phyloP scores from a whole-genome alignment of 2,113 vertebrate genomes.

The Edolisoma coerulescens region DNA sequence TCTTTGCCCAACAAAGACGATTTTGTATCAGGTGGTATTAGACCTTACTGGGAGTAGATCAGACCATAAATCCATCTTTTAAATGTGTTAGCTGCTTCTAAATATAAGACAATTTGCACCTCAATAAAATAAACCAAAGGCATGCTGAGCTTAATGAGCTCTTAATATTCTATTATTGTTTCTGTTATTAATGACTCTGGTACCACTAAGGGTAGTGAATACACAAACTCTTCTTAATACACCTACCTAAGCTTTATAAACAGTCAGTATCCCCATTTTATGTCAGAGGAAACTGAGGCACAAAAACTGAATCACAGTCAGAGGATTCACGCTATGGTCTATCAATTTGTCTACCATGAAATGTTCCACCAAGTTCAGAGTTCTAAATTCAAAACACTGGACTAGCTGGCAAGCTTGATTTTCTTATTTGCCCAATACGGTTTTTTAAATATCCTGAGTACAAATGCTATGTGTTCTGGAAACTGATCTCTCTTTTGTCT shows the following conservation, averaged over 20 bases:
- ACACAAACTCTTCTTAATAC: neutral
- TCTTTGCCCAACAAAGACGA: accelerated
- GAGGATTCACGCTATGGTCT: neutral
- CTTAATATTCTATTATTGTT: neutral
- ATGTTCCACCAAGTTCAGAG: neutral
- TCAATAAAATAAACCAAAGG: neutral
- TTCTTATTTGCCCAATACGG: neutral
- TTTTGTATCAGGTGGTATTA: neutral
- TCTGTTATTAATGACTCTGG: neutral
- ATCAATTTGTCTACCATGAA: neutral
- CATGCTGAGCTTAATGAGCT: neutral
- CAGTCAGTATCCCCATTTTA: neutral
- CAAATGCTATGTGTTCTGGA: accelerated
- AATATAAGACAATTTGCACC: neutral
- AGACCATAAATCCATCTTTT: neutral
- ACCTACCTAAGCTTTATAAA: neutral
- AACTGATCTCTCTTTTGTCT: neutral
- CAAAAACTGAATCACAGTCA: neutral
- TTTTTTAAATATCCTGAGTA: neutral
- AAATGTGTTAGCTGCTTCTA: neutral
- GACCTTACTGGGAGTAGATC: neutral
- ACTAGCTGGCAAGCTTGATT: neutral
- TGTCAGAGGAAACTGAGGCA: neutral
- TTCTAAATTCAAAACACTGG: neutral
- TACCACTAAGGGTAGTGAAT: neutral